Base-by-base conservation (phyloP, 2,888 invertebrate species). In the Eudemis profundana region DNA sequence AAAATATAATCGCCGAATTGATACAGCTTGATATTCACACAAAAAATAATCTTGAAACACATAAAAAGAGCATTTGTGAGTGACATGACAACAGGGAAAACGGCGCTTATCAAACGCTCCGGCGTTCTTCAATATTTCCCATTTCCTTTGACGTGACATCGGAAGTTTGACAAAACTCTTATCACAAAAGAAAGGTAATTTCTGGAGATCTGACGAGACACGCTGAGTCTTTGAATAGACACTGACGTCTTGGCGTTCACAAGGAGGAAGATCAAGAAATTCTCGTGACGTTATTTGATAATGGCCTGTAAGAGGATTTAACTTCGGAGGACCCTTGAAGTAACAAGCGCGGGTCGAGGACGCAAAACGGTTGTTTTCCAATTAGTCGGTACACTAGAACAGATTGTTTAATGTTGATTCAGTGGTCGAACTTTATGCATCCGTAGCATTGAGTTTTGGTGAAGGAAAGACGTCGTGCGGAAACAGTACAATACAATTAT, bases 101-200 rank as follows among this genome's bases (percentile, higher is more conserved):
- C 49, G 23, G 17, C 38, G 40, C 19, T 33, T 44, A 33, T 38
- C 40, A 19, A 27, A 17, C 14, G 4, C 42, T 33, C 56, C 42
- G 56, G 17, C 36, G 23, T 29, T 33, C 33, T 36, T 57, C 44
- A 69, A 72, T 74, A 73, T 72, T 66, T 53, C 54, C 64, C 63
- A 51, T 49, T 63, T 47, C 74, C 69, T 64, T 50, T 57, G 56
- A 78, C 70, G 74, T 68, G 72, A 69, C 74, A 72, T 74, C 74
- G 75, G 72, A 70, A 74, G 70, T 72, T 71, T 70, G 71, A 72
- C 70, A 68, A 72, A 69, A 61, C 67, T 65, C 65, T 47, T 50
- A 57, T 69, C 69, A 66, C 63, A 70, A 72, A 76, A 78, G 73
- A 72, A 70, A 77, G 78, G 78, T 77, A 78, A 81, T 82, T 82